These are phyloP conservation scores for Burhinus bistriatus DNA, from an alignment of 2,113 vertebrate genomes.

Conservation along the genomic window DNA sequence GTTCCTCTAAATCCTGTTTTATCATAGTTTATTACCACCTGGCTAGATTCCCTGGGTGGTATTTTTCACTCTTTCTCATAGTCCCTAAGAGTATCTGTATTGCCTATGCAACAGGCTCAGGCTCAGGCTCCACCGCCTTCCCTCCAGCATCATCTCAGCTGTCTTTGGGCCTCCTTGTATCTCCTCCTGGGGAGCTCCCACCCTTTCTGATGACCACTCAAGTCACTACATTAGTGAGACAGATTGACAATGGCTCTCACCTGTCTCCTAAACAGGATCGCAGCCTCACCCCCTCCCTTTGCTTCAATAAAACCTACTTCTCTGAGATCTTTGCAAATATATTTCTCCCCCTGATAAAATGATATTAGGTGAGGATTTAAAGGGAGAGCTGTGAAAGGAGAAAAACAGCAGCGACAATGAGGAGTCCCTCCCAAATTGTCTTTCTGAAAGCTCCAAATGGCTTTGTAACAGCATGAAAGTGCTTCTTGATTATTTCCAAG, in stretches of 20 bases:
- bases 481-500: background rate
- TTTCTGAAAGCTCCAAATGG: constrained; percentile 30
- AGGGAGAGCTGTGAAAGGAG: background rate
- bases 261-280: background rate
- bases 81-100: background rate
- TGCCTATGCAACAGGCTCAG: background rate
- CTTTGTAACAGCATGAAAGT: constrained; percentile 6
- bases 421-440: background rate
- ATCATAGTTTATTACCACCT: constrained; percentile 15
- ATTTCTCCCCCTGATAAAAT: background rate
- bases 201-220: background rate
- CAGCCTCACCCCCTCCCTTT: background rate
- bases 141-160: background rate
- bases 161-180: background rate
- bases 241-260: background rate
- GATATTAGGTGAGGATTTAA: background rate
- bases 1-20: constrained; percentile 23
- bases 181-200: background rate
- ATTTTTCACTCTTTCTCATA: background rate
- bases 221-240: background rate
- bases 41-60: background rate
- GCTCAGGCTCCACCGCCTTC: no score
- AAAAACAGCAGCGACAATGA: background rate
- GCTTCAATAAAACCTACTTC: background rate
- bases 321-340: background rate